These are phyloP conservation scores for Myrmecobius fasciatus DNA, from an alignment of 2,113 vertebrate species.

Conservation along the genomic window DNA sequence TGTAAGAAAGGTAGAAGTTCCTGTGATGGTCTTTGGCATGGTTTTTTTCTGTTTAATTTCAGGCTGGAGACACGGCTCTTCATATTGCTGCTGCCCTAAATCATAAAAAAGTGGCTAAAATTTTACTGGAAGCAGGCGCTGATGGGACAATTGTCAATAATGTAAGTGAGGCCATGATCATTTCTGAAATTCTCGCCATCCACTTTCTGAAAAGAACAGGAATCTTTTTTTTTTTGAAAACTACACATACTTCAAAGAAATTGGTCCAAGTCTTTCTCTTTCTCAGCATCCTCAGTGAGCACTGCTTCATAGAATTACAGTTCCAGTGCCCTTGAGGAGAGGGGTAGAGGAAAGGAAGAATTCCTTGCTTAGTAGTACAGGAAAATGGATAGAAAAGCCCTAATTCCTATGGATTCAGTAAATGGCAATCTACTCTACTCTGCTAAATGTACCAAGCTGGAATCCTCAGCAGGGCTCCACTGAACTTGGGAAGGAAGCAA, in stretches of 20 bases:
- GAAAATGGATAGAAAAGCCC: not conserved
- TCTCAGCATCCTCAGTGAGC: not conserved
- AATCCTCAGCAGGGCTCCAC: too few relatives aligned
- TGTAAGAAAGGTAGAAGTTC: not conserved
- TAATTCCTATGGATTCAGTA: not conserved
- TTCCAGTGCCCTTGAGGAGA: not conserved
- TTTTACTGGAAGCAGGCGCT: conserved; percentile 94
- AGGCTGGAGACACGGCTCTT: conserved; percentile 95
- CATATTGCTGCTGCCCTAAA: conserved; percentile 95
- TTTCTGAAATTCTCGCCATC: not conserved
- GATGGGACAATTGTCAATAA: conserved; percentile 90
- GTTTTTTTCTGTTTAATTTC: conserved; percentile 75
- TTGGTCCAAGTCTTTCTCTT: not conserved
- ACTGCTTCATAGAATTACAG: rapidly evolving
- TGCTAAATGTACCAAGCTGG: not conserved
- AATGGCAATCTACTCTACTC: not conserved
- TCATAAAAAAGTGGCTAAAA: conserved; percentile 94
- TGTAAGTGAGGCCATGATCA: conserved; percentile 82
- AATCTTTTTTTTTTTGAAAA: not conserved
- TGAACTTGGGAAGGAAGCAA: not conserved
- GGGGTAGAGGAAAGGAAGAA: too few relatives aligned
- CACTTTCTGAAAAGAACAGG: not conserved
- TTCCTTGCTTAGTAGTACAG: not conserved
- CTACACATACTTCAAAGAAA: not conserved
- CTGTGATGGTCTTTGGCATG: not conserved